Evolutionary conservation across 2,888 invertebrate species (phyloP), one percentile per base, ranked within the genome.

Genomic region (Leptopilina drosophilae): DNA sequence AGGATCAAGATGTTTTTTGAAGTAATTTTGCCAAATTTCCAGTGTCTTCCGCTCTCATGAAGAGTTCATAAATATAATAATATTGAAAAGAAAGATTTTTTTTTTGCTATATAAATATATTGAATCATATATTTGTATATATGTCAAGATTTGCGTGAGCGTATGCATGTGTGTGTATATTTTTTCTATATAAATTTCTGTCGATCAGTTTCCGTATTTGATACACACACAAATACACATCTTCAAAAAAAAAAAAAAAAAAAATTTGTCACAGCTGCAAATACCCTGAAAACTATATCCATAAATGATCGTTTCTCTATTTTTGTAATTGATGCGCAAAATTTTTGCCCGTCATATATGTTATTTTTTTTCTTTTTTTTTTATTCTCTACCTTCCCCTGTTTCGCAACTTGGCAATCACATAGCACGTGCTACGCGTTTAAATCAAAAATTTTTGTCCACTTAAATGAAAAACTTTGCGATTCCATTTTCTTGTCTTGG

Each of bases 1-100:
- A 97, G 97, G 95, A 97, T 97, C 94, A 96, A 97, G 95, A 97
- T 96, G 93, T 97, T 97, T 93, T 94, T 97, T 94, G 97, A 97
- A 96, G 97, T 97, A 96, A 93, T 88, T 87, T 83, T 49, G 49
- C 64, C 73, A n/a, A 20, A 62, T 56, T 64, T 77, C 46, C 33
- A 53, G 42, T 56, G 80, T 80, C 82, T 84, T 81, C 78, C 20
- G 77, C 79, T 64, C 53, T 69, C 56, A 76, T 42, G 77, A 75
- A 40, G 75, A 78, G 64, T 66, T 77, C 64, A 69, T 78, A 78
- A 76, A 49, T 78, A 20, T 82, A 49, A 12, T 11, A 49, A 49
- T 49, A 33, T 33, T 33, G 5, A 33, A 33, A 33, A 33, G 33
- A 33, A 33, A 33, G 2, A 33, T 33, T 33, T 33, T 33, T 26